Evolutionary conservation across 2,113 vertebrate species (phyloP), one percentile per base, ranked within the genome.

Genomic region (Tychaedon coryphoeus): DNA sequence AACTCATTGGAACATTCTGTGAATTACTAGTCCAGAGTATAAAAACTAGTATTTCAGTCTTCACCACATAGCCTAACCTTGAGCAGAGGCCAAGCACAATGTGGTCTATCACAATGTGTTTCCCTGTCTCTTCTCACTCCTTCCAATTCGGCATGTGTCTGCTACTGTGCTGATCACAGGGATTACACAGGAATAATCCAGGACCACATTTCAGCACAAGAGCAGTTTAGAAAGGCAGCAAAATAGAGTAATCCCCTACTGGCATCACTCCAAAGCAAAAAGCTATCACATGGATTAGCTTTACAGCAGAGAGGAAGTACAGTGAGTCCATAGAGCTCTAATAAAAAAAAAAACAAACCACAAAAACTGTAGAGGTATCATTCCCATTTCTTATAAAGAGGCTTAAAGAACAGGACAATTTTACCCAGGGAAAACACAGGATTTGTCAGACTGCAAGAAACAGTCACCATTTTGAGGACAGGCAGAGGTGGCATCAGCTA

Each of bases 131-230:
- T 92, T 87, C 76, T 67, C 1, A 4, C n/a, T 78, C 8, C 23
- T 78, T 86, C 69, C 51, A 88, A 29, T 86, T 64, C 22, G 58
- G 51, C 75, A 93, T 2, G 2, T 70, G 42, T 62, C 69, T 86
- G 56, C 28, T 66, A 64, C 73, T 53, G 40, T 84, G 51, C 42
- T 70, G 53, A 93, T 75, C 40, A 45, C 1, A 85, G 62, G 61
- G 80, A 92, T 95, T 89, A 95, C 43, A 61, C 3, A 8, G 43
- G 43, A 95, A 95, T 95, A 96, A 96, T 95, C 57, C 89, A 92
- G 76, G 86, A 75, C 61, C 72, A n/a, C 53, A 81, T 81, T 92
- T 91, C 86, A 89, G 43, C 70, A 81, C n/a, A 81, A 78, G 8
- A 85, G 33, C 73, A 78, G 57, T 95, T 86, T 81, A 81, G 65